Evolutionary conservation across 92 coral and sea anemone genomes (phyloP).

Genomic region (Plumapathes pennacea): DNA sequence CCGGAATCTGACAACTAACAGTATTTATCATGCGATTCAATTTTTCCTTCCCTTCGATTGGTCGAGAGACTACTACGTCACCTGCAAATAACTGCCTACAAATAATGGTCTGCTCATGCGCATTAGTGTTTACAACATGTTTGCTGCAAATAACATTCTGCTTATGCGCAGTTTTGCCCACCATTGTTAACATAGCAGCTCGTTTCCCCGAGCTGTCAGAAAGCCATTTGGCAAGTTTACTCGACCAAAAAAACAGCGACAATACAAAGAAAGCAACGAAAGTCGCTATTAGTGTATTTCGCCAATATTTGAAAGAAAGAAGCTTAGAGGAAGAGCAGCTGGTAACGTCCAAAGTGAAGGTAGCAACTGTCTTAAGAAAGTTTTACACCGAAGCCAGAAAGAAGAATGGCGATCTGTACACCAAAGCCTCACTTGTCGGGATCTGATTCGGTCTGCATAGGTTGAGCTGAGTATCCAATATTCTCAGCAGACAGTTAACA

Average conservation of each 20-base stretch:
- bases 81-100: too few relatives aligned
- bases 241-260: slow-evolving; percentile 11
- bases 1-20: too few relatives aligned
- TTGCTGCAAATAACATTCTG: too few relatives aligned
- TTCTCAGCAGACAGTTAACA: slow-evolving; percentile 6
- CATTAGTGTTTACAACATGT: too few relatives aligned
- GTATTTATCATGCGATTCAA: too few relatives aligned
- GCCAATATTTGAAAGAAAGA: slow-evolving; percentile 25
- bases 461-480: too few relatives aligned
- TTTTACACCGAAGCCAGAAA: slow-evolving; percentile 48
- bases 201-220: slow-evolving; percentile 22
- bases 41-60: too few relatives aligned
- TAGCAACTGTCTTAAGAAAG: slow-evolving; percentile 21
- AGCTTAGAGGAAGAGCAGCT: slow-evolving; percentile 3
- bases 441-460: slow-evolving; percentile 27
- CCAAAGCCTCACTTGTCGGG: slow-evolving; percentile 29
- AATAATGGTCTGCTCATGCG: too few relatives aligned
- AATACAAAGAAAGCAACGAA: slow-evolving; percentile 54
- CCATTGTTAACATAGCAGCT: too few relatives aligned
- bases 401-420: slow-evolving; percentile 36
- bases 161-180: too few relatives aligned
- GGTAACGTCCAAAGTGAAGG: not conserved
- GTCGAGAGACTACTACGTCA: too few relatives aligned
- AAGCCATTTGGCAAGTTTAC: not conserved
- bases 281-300: slow-evolving; percentile 15